Conservation (phyloP, 2,113 vertebrate species). For the Ivindomyrus marchei region DNA sequence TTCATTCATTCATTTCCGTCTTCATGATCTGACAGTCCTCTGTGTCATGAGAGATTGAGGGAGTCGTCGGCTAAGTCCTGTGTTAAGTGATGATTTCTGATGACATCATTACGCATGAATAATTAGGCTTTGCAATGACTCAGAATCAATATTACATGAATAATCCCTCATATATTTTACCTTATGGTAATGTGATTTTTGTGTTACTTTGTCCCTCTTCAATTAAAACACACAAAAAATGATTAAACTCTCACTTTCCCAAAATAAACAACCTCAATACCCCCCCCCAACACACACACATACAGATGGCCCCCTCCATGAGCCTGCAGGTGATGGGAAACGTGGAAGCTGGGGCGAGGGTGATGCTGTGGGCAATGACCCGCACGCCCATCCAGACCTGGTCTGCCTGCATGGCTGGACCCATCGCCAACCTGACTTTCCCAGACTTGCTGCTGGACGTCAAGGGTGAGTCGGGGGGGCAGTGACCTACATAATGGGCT, state of each 20-base stretch:
- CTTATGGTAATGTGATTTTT: neutral
- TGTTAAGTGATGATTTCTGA: neutral
- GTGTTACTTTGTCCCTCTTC: neutral
- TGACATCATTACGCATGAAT: neutral
- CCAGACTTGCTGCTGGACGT: constrained; percentile 76
- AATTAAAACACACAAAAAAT: neutral
- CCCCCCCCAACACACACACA: neutral
- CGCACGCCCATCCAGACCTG: constrained; percentile 78
- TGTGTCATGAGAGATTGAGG: neutral
- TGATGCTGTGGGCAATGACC: constrained; percentile 81
- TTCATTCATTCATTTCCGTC: neutral
- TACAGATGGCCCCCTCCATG: constrained; percentile 72
- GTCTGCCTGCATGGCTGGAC: constrained; percentile 63
- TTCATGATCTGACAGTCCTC: neutral
- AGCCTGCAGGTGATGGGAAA: constrained; percentile 87
- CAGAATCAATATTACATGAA: neutral
- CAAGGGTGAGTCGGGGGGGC: constrained; percentile 67
- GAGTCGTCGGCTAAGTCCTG: neutral
- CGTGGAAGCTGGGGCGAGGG: constrained; percentile 65
- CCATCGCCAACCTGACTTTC: constrained; percentile 74
- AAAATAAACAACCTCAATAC: neutral
- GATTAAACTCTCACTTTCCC: neutral
- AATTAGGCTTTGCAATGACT: neutral
- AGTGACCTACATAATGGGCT: neutral
- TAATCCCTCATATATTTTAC: neutral